Evolutionary conservation across 1,140 invertebrate genomes (phyloP).

Genomic region (Drosophila albomicans): DNA sequence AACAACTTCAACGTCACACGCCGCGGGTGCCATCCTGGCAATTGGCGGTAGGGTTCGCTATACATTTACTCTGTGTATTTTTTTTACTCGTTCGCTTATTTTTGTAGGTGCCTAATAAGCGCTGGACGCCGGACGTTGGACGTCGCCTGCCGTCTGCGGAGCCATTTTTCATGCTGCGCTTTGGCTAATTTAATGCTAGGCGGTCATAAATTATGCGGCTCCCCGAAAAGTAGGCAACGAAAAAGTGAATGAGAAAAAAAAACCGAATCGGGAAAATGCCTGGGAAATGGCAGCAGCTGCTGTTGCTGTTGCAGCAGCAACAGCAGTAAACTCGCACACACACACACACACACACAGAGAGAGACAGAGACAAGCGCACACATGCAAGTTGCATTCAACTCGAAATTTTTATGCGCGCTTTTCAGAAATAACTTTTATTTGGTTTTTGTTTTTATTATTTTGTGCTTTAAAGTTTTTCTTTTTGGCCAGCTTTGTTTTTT

Average conservation of each 20-base stretch:
- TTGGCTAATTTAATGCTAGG: slow-evolving; percentile 80
- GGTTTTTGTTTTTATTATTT: slow-evolving; percentile 26
- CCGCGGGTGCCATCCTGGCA: background rate
- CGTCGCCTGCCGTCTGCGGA: slow-evolving; percentile 51
- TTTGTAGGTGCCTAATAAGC: slow-evolving; percentile 65
- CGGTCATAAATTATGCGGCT: slow-evolving; percentile 76
- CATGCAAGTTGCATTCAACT: slow-evolving; percentile 74
- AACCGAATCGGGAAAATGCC: slow-evolving; percentile 37
- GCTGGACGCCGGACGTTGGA: slow-evolving; percentile 53
- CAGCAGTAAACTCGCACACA: slow-evolving; percentile 17
- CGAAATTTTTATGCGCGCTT: slow-evolving; percentile 70
- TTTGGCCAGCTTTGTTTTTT: slow-evolving; percentile 63
- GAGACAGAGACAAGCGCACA: slow-evolving; percentile 23
- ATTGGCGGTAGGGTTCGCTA: slow-evolving; percentile 3
- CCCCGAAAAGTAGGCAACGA: slow-evolving; percentile 68
- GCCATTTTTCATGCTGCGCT: slow-evolving; percentile 79
- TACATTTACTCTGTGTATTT: slow-evolving; percentile 5
- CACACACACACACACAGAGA: slow-evolving; percentile 23
- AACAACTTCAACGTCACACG: background rate
- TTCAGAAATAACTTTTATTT: slow-evolving; percentile 71
- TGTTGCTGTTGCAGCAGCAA: slow-evolving; percentile 49
- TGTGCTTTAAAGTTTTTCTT: slow-evolving; percentile 43
- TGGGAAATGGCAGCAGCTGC: slow-evolving; percentile 78
- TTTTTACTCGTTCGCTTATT: slow-evolving; percentile 4
- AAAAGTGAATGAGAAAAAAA: slow-evolving; percentile 32